These are phyloP conservation scores for Isaurus tuberculatus DNA, from an alignment of 92 coral and sea anemone species.

Conservation along the genomic window DNA sequence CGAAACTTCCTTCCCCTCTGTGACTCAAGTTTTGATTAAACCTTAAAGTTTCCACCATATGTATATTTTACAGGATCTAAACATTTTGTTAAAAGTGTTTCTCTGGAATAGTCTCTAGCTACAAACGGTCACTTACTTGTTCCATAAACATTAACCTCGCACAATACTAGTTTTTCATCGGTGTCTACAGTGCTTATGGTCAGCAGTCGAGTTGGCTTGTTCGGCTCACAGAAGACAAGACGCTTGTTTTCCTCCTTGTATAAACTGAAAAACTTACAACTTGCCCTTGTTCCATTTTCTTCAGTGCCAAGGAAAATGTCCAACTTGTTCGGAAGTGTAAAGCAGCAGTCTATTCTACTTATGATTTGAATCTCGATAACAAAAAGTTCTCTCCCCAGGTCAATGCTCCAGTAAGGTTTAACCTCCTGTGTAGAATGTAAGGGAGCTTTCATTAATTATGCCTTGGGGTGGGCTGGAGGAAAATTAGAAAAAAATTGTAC, in stretches of 20 bases:
- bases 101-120: not conserved
- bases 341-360: conserved; percentile 66
- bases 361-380: conserved; percentile 51
- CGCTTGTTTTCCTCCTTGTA: conserved; percentile 20
- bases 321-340: conserved; percentile 40
- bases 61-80: too few relatives aligned
- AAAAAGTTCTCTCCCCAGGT: conserved; percentile 44
- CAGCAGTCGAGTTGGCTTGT: conserved; percentile 44
- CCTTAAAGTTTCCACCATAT: too few relatives aligned
- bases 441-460: too few relatives aligned
- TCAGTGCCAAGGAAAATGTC: conserved; percentile 46
- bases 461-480: too few relatives aligned
- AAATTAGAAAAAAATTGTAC: too few relatives aligned
- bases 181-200: conserved; percentile 44
- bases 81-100: not conserved
- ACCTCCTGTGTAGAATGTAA: conserved; percentile 30
- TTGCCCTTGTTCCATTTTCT: conserved; percentile 21
- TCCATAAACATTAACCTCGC: conserved; percentile 68
- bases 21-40: too few relatives aligned
- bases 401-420: conserved; percentile 54
- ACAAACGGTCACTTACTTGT: conserved; percentile 48
- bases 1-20: too few relatives aligned
- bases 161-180: conserved; percentile 36
- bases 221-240: conserved; percentile 64
- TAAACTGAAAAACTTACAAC: conserved; percentile 52